Evolutionary conservation across 2,113 vertebrate genomes (phyloP).

Genomic region (Turnix velox): DNA sequence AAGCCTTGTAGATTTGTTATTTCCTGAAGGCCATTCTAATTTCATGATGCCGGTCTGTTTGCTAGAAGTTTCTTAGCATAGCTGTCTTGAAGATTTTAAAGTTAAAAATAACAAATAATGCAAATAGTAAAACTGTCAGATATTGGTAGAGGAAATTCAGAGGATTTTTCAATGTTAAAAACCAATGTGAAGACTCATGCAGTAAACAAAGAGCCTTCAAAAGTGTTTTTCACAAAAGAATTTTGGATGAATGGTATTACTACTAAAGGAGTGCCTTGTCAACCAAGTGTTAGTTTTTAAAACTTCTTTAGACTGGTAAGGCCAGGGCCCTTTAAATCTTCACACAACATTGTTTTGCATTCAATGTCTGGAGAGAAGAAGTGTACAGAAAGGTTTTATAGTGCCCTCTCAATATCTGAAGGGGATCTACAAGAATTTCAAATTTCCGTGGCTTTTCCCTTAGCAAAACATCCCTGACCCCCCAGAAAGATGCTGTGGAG

Average conservation of each 20-base stretch:
- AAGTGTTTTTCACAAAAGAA: background rate
- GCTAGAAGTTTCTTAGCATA: background rate
- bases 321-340: background rate
- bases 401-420: background rate
- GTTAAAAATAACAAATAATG: background rate
- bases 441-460: background rate
- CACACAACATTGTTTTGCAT: background rate
- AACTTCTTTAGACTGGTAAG: background rate
- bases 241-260: background rate
- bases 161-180: background rate
- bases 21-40: conserved; percentile 22
- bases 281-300: background rate
- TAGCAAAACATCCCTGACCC: background rate
- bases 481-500: background rate
- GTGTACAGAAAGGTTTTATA: background rate
- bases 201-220: background rate
- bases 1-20: background rate
- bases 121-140: background rate
- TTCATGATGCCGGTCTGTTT: background rate
- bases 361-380: background rate
- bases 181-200: background rate
- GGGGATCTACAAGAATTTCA: background rate
- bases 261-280: background rate
- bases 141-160: background rate
- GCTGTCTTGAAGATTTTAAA: background rate